Evolutionary conservation across 1,140 invertebrate species (phyloP), one percentile per base, ranked within the genome.

Genomic region (Drosophila saltans): DNA sequence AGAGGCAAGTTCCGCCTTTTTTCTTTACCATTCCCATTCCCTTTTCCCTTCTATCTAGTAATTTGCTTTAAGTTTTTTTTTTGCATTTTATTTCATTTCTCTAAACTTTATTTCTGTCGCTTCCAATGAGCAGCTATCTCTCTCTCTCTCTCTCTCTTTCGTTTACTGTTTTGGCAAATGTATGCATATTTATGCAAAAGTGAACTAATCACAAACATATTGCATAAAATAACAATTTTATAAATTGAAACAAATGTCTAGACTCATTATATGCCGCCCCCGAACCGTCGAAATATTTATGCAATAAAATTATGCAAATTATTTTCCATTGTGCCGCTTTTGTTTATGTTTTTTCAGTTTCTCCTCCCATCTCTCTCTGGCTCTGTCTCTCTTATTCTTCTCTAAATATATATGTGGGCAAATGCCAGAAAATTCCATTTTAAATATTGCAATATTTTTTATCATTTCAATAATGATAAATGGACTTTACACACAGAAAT

Each of bases 241-340:
- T 80, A 80, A 86, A 88, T 82, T 69, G 63, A 74, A 86, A 88
- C 68, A 76, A 70, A 80, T 68, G 80, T 88, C 83, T 88, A 86
- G 83, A 85, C 82, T 86, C 82, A 85, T 86, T 85, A 84, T 72
- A 55, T 28, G 63, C 40, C 36, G 41, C 67, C 71, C 45, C 45
- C 45, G 16, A 16, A 16, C 16, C 16, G 48, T 43, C 48, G 62
- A 59, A 80, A 86, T 71, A 67, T 86, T 62, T 72, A 62, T 74
- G 64, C 73, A 77, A 88, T 86, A 66, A 72, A 88, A 88, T 84
- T 86, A 86, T 86, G 83, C 66, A 82, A 88, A 86, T 82, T 80
- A 66, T 57, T 52, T 36, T 30, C 63, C 48, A 52, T 52, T 52
- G 45, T 52, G 45, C 45, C 45, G 10, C 45, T 52, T 52, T 52